Base-by-base conservation (phyloP, 2,888 invertebrate species). In the Mantis religiosa region DNA sequence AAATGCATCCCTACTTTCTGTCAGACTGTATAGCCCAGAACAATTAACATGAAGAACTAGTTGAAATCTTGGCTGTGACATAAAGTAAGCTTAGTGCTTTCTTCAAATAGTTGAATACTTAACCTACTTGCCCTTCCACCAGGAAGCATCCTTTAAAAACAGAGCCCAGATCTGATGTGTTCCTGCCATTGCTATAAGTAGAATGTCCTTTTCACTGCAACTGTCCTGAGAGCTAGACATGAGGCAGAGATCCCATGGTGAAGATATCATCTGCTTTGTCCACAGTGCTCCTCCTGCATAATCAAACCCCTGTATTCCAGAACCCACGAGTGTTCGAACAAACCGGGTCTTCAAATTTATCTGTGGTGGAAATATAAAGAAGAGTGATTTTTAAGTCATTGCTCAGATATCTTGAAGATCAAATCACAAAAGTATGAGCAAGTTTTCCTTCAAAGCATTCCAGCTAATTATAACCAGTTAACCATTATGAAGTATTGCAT, bases 131-230 rank as follows among this genome's bases (percentile, higher is more conserved):
- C 95, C 87, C 83, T 89, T 89, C 92, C 97, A 97, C 96, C 97
- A 97, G 95, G 96, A 96, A 4, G 96, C 96, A 87, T 96, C 96
- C 92, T 97, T 95, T 4, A 98, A 94, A 93, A 97, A 98, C 4
- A 97, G 94, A 0, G 96, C 97, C 98, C 98, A 99, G 91, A 99
- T 97, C 93, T 99, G 98, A 94, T 99, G 99, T 20, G 96, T 96
- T 3, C 99, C 99, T 15, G 98, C 98, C 95, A 98, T 97, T 1
- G 98, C 98, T 90, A 99, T 97, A 28, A 98, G 93, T 20, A 99
- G 93, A 89, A 97, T 95, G 54, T 93, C 91, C 87, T 92, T 91
- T 20, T 94, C 92, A 84, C 92, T 93, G 87, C 93, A 93, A 87
- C 94, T 92, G 89, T 94, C 54, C 54, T 27, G 7, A 41, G 41